Evolutionary conservation across 1,140 invertebrate species (phyloP), one percentile per base, ranked within the genome.

Genomic region (Chrysoperla carnea): DNA sequence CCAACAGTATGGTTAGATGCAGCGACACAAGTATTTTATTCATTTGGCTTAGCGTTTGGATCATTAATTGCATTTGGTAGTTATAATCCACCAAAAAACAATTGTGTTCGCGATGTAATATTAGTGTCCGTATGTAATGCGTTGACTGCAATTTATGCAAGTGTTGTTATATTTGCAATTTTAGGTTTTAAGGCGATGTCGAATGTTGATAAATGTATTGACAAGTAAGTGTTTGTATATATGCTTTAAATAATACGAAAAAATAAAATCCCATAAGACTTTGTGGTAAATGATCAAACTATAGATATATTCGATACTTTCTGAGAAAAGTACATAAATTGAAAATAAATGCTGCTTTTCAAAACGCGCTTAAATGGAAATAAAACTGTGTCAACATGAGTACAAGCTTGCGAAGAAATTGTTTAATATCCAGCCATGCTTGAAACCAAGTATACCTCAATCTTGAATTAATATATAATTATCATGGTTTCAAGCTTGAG

Each of bases 1-100:
- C 81, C 84, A 1, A 84, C 70, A 37, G 86, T 92, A 1, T 94
- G 91, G 91, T 64, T 92, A 50, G 89, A 92, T 58, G 90, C 91
- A 5, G 89, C 89, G 6, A 92, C 88, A 0, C 91, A 95, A 72
- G 90, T 95, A 11, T 94, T 94, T 64, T 95, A 93, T 62, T 90
- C 84, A 5, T 88, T 95, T 58, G 90, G 90, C 8, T 64, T 93
- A 48, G 90, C 86, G 12, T 95, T 93, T 59, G 90, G 90, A 13
- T 89, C 87, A 0, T 67, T 92, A 23, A 90, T 91, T 51, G 86
- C 87, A 2, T 92, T 91, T 53, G 86, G 85, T 33, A 86, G 82
- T 40, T 92, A 92, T 65, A 92, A 92, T 55, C 78, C 82, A 5
- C 79, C 84, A 1, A 80, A 89, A 57, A 91, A 92, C 64, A 87